phyloP scores from a whole-genome alignment of 2,888 invertebrate species.

The Cephus spinipes region DNA sequence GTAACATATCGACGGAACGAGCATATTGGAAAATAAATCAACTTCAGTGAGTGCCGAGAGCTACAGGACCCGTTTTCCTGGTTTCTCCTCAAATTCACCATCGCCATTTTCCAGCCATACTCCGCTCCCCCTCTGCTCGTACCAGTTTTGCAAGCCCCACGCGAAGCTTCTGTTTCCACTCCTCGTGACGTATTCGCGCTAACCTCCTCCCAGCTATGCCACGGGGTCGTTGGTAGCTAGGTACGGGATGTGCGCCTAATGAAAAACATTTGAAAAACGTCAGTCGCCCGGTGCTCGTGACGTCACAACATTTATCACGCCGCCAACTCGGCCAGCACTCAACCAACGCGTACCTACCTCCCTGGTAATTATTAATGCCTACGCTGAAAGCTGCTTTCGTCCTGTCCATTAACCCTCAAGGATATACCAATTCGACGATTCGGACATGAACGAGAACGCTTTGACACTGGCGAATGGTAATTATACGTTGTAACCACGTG shows the following conservation, averaged over 20 bases:
- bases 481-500: neutral
- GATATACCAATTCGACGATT: neutral
- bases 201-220: neutral
- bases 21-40: conserved; percentile 9
- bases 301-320: conserved; percentile 20
- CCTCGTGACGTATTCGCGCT: neutral
- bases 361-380: conserved; percentile 18
- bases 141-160: neutral
- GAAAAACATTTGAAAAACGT: conserved; percentile 24
- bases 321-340: conserved; percentile 12
- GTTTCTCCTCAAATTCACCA: neutral
- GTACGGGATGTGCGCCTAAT: conserved; percentile 17
- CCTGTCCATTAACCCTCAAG: neutral
- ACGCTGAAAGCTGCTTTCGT: conserved; percentile 1
- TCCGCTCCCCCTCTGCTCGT: neutral
- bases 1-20: conserved; percentile 8
- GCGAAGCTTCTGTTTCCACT: neutral
- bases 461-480: neutral
- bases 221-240: neutral
- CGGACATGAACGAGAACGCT: neutral
- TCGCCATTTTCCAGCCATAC: neutral
- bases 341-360: conserved; percentile 1
- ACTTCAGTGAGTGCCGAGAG: conserved; percentile 3
- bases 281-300: conserved; percentile 20
- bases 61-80: neutral